Evolutionary conservation across 2,797 vertebrate genomes (phyloP), one percentile per base, ranked within the genome.

Genomic region (Silurus aristotelis): DNA sequence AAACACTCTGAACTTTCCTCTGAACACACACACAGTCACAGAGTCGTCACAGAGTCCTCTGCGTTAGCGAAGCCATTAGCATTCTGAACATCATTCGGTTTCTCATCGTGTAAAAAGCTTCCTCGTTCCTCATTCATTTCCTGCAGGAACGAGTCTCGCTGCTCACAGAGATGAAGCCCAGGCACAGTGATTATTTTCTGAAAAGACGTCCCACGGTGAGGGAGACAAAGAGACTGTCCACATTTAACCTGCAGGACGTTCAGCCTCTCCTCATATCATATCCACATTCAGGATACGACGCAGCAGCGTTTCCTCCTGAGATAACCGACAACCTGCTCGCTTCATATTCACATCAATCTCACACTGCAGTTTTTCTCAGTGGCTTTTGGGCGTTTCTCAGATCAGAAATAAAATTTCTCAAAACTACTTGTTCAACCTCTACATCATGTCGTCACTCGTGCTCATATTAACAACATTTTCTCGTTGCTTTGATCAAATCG

Each of bases 11-110:
- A 75, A 56, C 52, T 76, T 76, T 58, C 25, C 48, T 56, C 48
- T 52, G 48, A 52, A 52, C 48, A 52, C 48, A 52, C 48, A 52
- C 48, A 52, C 48, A 52, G 6, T 7, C 48, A 52, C 48, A 52
- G 70, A 20, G 8, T 73, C 2, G 22, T 73, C 71, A 55, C 12
- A 15, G 5, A 25, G n/a, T n/a, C 0, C 48, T 56, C 48, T 56
- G 72, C 10, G 48, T 75, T 75, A 75, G 72, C 1, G 5, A 76
- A 55, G 3, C 48, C 48, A 76, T 88, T 89, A 86, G 82, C 86
- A 89, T 88, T 87, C 79, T 63, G 82, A 46, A 56, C 84, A 87
- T 82, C 75, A 85, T 87, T 90, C 86, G 72, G 72, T 89, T 80
- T 86, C 86, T 85, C 85, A 84, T 87, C 89, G 67, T 56, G 80